phyloP scores from a whole-genome alignment of 2,797 vertebrate genomes.

The Salmo trutta region DNA sequence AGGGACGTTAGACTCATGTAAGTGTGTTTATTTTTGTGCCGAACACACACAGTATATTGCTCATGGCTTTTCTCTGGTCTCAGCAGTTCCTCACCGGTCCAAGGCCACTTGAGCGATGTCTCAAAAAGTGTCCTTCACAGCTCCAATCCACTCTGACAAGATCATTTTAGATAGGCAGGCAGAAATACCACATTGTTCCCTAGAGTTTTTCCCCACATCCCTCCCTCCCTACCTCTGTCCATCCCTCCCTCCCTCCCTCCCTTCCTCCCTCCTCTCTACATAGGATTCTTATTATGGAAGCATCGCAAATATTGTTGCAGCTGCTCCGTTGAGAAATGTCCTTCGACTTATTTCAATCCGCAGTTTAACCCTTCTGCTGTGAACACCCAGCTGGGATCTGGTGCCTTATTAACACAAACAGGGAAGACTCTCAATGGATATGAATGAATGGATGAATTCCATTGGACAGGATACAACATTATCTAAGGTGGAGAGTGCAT shows the following conservation, averaged over 20 bases:
- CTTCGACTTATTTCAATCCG: slow-evolving; percentile 14
- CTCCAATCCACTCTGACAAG: not conserved
- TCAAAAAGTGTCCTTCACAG: slow-evolving; percentile 9
- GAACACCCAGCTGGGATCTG: not conserved
- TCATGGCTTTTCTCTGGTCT: not conserved
- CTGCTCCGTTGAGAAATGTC: slow-evolving; percentile 20
- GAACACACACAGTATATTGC: not conserved
- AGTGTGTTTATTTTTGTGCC: not conserved
- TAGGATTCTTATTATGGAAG: slow-evolving; percentile 19
- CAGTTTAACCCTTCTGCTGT: slow-evolving; percentile 10
- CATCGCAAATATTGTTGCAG: slow-evolving; percentile 32
- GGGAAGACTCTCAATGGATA: no score
- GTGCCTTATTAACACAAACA: not conserved
- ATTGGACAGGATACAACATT: no score
- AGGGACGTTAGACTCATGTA: not conserved
- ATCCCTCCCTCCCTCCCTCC: no score
- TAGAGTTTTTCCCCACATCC: slow-evolving; percentile 13
- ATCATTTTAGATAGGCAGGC: slow-evolving; percentile 22
- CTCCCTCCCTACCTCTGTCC: not conserved
- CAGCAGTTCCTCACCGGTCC: slow-evolving; percentile 10
- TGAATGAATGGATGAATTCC: no score
- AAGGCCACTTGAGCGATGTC: slow-evolving; percentile 10
- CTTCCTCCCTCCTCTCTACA: not conserved
- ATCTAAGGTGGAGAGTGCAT: no score
- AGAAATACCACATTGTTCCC: slow-evolving; percentile 9